Conservation (phyloP, 2,113 vertebrate genomes). For the Macroglossus sobrinus region DNA sequence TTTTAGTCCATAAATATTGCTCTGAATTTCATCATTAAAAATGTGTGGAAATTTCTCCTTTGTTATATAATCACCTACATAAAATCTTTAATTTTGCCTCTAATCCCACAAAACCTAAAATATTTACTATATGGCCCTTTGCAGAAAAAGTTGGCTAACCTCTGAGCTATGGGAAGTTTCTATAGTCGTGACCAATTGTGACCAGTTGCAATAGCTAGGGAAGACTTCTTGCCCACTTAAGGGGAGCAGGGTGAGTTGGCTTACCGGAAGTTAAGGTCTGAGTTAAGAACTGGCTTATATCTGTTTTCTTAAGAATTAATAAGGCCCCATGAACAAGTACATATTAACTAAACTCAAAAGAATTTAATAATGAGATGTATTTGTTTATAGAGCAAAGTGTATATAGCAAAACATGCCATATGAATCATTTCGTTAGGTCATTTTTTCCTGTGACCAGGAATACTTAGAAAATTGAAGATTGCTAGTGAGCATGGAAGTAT, state of each 20-base stretch:
- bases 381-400: not conserved
- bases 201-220: not conserved
- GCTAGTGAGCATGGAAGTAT: not conserved
- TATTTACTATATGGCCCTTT: not conserved
- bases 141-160: not conserved
- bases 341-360: constrained; percentile 2
- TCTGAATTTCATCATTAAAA: not conserved
- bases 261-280: not conserved
- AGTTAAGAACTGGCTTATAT: not conserved
- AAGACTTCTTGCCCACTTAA: not conserved
- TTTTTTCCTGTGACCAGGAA: not conserved
- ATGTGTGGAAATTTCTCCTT: not conserved
- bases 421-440: not conserved
- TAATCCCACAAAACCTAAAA: constrained; percentile 2
- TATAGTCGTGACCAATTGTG: not conserved
- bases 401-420: not conserved
- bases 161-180: not conserved
- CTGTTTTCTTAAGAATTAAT: not conserved
- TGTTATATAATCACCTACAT: not conserved
- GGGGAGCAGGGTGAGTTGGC: not conserved
- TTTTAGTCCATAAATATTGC: not conserved
- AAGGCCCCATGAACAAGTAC: not conserved
- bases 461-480: not conserved
- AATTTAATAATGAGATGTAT: not conserved
- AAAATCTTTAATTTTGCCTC: not conserved